Evolutionary conservation across 37 sponge, comb jelly and placozoan genomes (phyloP).

Genomic region (Bolinopsis microptera): DNA sequence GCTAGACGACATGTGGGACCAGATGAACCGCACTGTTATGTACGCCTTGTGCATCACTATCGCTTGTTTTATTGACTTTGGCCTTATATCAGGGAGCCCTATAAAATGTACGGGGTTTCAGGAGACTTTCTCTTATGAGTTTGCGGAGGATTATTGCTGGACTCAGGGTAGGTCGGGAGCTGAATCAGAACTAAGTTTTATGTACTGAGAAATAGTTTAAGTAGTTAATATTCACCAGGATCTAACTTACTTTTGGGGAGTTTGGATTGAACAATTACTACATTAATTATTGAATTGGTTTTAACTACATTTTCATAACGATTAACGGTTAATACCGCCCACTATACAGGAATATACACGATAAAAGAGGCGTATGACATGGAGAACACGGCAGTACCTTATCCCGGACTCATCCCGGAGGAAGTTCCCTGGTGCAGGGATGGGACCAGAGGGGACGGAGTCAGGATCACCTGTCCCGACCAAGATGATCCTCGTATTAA

Average conservation of each 20-base stretch:
- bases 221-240: no score
- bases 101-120: not conserved
- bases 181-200: no score
- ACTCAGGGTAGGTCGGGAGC: slow-evolving; percentile 5
- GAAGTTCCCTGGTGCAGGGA: not conserved
- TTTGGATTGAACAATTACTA: no score
- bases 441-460: not conserved
- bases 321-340: no score
- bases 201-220: no score
- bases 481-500: not conserved
- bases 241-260: no score
- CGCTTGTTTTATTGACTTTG: slow-evolving; percentile 19
- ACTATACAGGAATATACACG: slow-evolving; percentile 22
- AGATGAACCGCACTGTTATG: slow-evolving; percentile 3
- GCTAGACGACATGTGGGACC: slow-evolving; percentile 32
- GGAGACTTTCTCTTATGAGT: not conserved
- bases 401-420: not conserved
- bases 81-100: not conserved
- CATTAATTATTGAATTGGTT: no score
- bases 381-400: not conserved
- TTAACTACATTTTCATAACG: no score
- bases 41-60: not conserved
- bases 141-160: slow-evolving; percentile 24
- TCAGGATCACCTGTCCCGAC: not conserved
- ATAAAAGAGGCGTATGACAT: slow-evolving; percentile 8